Evolutionary conservation across 37 sponge, comb jelly and placozoan genomes (phyloP).

Genomic region (Spongilla lacustris): DNA sequence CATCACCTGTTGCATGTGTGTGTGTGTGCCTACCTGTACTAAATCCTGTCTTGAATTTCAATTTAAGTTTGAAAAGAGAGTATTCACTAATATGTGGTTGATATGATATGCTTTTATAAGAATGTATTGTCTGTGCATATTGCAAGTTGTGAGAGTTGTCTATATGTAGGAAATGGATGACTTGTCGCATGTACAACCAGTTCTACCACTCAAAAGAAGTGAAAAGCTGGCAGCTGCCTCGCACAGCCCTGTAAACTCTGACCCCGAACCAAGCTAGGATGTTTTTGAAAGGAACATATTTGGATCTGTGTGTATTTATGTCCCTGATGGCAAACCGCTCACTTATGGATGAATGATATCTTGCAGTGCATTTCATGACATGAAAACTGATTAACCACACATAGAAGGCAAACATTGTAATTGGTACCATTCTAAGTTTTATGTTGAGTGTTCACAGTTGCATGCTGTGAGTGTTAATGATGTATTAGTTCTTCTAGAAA

Average conservation of each 20-base stretch:
- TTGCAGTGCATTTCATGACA: neutral
- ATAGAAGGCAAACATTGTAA: too few species aligned
- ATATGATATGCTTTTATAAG: too few species aligned
- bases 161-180: slow-evolving; percentile 66
- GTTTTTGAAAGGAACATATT: neutral
- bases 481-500: too few species aligned
- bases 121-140: neutral
- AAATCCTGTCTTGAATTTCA: too few species aligned
- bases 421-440: too few species aligned
- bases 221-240: neutral
- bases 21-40: too few species aligned
- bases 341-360: neutral
- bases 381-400: neutral
- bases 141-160: neutral
- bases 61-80: too few species aligned
- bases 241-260: neutral
- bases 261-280: neutral
- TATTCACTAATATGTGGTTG: too few species aligned
- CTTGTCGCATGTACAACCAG: slow-evolving; percentile 65
- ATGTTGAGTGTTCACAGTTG: too few species aligned
- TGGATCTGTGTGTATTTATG: neutral
- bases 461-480: too few species aligned
- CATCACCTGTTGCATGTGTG: too few species aligned
- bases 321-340: slow-evolving; percentile 12
- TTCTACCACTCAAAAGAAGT: slow-evolving; percentile 7